Evolutionary conservation across 2,113 vertebrate genomes (phyloP), one percentile per base, ranked within the genome.

Genomic region (Potamarius usumacintae): DNA sequence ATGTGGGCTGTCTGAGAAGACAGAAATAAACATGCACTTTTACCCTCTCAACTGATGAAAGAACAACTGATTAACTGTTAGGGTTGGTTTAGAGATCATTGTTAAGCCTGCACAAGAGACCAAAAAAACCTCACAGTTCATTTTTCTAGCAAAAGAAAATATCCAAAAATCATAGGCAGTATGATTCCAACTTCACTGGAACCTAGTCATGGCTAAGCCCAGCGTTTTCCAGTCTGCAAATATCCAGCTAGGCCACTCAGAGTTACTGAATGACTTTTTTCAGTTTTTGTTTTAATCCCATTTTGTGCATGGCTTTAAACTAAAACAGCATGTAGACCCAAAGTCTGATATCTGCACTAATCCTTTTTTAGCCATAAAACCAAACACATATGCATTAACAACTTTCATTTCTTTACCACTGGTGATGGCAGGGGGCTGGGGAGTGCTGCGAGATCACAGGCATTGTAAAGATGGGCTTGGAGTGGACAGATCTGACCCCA

Each of bases 281-380:
- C 92, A 90, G 69, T 90, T 92, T 91, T 92, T 86, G 20, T 94
- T 95, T 95, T 95, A 95, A 95, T 95, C 94, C 94, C 90, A 94
- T 95, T 96, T 95, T 95, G 92, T 92, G 94, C 94, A 94, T 94
- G 93, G 94, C 94, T 94, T 95, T 96, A 94, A 95, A 95, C 94
- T 95, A 92, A 93, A 93, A 92, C 92, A 94, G 95, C 93, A 94
- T 94, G 95, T 92, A 94, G 94, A 95, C 94, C 95, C 93, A 95
- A 95, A 93, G 95, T 95, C 91, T 93, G 93, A 94, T 95, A 93
- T 94, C 91, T 92, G 81, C 92, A 92, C 93, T 95, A 95, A 95
- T 95, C 94, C 94, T 89, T 89, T 95, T 95, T 94, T 93, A 91
- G 91, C 93, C 94, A 93, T 94, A 93, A 94, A 94, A 92, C 93